phyloP scores from a whole-genome alignment of 2,888 invertebrate genomes.

The Acanthosepion pharaonis region DNA sequence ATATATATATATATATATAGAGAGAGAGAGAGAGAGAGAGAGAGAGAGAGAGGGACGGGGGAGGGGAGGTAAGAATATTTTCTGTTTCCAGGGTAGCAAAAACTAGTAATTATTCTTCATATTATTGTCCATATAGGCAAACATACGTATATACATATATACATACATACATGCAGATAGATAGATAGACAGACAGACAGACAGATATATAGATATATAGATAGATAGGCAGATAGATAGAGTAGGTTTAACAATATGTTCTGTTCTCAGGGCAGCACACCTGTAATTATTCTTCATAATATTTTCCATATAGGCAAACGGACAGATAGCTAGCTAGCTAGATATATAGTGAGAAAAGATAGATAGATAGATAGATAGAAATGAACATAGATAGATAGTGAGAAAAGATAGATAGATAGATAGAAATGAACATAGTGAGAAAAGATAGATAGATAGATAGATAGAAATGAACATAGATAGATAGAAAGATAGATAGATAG shows the following conservation, averaged over 20 bases:
- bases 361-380: not conserved
- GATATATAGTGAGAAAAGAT: not conserved
- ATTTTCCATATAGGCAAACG: not conserved
- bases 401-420: not conserved
- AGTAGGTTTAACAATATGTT: not conserved
- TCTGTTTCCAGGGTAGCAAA: not conserved
- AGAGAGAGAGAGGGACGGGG: not conserved
- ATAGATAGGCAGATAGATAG: not conserved
- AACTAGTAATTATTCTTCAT: not conserved
- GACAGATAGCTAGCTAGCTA: not conserved
- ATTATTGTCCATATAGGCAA: not conserved
- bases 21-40: not conserved
- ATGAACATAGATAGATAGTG: too few relatives aligned
- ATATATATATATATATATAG: too few relatives aligned
- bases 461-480: not conserved
- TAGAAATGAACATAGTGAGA: not conserved
- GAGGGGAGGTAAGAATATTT: not conserved
- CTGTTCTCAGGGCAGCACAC: not conserved
- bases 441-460: not conserved
- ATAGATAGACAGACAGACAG: not conserved
- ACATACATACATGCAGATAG: not conserved
- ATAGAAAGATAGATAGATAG: not conserved
- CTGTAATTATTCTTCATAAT: not conserved
- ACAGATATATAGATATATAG: not conserved
- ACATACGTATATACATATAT: too few relatives aligned